Base-by-base conservation (phyloP, 2,797 vertebrate genomes). In the Sebastes baramenuke region DNA sequence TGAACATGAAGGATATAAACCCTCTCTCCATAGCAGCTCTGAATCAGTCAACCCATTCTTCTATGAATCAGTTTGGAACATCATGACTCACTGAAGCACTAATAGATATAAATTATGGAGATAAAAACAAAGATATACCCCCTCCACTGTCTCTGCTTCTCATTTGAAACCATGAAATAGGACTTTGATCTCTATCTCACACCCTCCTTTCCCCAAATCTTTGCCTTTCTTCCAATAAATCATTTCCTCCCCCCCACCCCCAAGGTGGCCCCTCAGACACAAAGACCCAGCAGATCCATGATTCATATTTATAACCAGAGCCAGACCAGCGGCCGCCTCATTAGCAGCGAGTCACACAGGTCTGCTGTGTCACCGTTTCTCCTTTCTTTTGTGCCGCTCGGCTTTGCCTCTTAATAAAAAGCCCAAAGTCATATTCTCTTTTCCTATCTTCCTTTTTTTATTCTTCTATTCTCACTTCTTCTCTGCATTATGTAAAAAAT, bases 291-390 rank as follows among this genome's bases (percentile, higher is more conserved):
- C 78, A 60, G 78, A 46, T 8, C 69, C 79, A 87, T 90, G 87
- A 92, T 89, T 94, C 82, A 90, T 92, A 91, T 90, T 91, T 86
- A 76, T 88, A 87, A 89, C 85, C 77, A 77, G 65, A 88, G 77
- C 75, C 89, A 92, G 87, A 92, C 75, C 83, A 91, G 80, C 75
- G 25, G 88, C 69, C 54, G 32, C 84, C 81, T 88, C 87, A 83
- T 89, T 92, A 92, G 80, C 77, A 71, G 59, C 12, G 1, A 83
- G 56, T 73, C 86, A 69, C 81, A 76, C 56, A 67, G 66, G 68
- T 85, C 79, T 87, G 82, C 86, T 82, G 67, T 82, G 56, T 86
- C 84, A 77, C 66, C 61, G 30, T 64, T 66, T 83, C 65, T 79
- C 9, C 27, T 78, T 75, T 87, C 55, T 71, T 70, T 78, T 30